Conservation (phyloP, 2,888 invertebrate species). For the Aphidoletes aphidimyza region DNA sequence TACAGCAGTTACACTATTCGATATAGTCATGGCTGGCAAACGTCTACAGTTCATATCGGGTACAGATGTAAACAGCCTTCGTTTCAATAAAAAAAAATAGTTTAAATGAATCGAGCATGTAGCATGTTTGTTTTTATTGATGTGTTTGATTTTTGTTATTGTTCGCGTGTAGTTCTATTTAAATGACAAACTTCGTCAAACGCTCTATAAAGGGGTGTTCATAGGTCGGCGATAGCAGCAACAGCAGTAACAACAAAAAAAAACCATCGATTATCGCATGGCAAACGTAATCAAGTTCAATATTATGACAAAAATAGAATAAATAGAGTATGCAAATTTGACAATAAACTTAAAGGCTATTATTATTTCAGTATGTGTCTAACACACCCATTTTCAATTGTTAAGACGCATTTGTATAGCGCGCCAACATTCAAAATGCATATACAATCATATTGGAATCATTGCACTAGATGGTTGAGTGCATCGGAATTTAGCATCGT, state of each 20-base stretch:
- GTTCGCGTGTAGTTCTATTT: no score
- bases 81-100: background rate
- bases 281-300: background rate
- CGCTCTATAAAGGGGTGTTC: no score
- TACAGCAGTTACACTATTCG: background rate
- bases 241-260: background rate
- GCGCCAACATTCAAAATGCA: background rate
- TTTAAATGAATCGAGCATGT: background rate
- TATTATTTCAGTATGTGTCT: background rate
- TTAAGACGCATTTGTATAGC: background rate
- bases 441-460: background rate
- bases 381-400: background rate
- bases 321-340: background rate
- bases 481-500: conserved; percentile 5
- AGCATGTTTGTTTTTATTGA: no score
- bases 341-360: background rate
- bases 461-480: background rate
- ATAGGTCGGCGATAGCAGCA: no score
- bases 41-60: no score
- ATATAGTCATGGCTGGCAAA: no score
- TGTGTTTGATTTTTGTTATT: no score
- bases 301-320: conserved; percentile 4
- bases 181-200: no score
- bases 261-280: background rate
- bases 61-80: background rate